These are phyloP conservation scores for Drosophila melanogaster DNA, from an alignment of 1,140 invertebrate genomes.

Conservation along the genomic window Release_6_plus_ISO1_MT NT_033777.3:9694001-9694500, in stretches of 20 bases:
- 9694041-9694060: slow-evolving; percentile 26
- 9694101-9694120: slow-evolving; percentile 32
- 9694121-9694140: slow-evolving; percentile 29
- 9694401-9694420: slow-evolving; percentile 79
- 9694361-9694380: slow-evolving; percentile 44
- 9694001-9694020: slow-evolving; percentile 44
- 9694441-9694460: slow-evolving; percentile 83
- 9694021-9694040: slow-evolving; percentile 69
- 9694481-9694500: slow-evolving; percentile 62
- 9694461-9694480: slow-evolving; percentile 71
- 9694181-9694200: slow-evolving; percentile 1
- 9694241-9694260: background rate
- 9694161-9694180: slow-evolving; percentile 16
- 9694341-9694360: slow-evolving; percentile 31
- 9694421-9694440: slow-evolving; percentile 84
- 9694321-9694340: slow-evolving; percentile 12
- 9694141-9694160: slow-evolving; percentile 52
- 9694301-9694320: slow-evolving; percentile 1
- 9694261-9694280: background rate
- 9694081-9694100: slow-evolving; percentile 65
- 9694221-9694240: background rate
- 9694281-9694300: background rate
- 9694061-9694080: slow-evolving; percentile 30
- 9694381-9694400: slow-evolving; percentile 78
- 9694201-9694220: slow-evolving; percentile 4